A percentile compares a stretch with the other conserved stretches of the same genome.
phyloP scores from a whole-genome alignment of 2,888 invertebrate species.

The Andrena trimmerana region DNA sequence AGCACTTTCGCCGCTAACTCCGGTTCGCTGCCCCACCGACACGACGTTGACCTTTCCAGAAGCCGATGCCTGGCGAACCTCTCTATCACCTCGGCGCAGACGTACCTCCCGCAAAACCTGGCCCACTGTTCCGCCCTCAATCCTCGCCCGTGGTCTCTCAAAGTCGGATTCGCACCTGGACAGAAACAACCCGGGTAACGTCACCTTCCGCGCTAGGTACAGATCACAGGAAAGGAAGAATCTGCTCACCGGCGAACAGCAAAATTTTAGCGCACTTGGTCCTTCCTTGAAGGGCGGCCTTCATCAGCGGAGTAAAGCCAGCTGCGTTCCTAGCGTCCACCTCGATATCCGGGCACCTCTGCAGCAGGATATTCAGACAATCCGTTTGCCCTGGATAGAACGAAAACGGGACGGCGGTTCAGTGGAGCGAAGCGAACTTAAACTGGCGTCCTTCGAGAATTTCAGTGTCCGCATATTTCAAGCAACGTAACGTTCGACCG shows the following conservation, averaged over 20 bases:
- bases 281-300: slow-evolving; percentile 91
- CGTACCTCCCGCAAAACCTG: slow-evolving; percentile 89
- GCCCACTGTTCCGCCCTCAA: slow-evolving; percentile 92
- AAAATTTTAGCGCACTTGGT: slow-evolving; percentile 91
- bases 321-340: slow-evolving; percentile 90
- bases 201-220: background rate
- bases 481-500: slow-evolving; percentile 38
- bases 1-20: slow-evolving; percentile 86
- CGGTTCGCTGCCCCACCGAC: slow-evolving; percentile 88
- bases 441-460: slow-evolving; percentile 26
- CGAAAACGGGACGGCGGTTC: background rate
- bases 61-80: slow-evolving; percentile 88
- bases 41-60: slow-evolving; percentile 87
- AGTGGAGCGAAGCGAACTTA: background rate
- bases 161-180: slow-evolving; percentile 89
- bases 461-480: slow-evolving; percentile 50
- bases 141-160: slow-evolving; percentile 89
- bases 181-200: background rate
- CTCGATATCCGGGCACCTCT: slow-evolving; percentile 88
- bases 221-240: no score
- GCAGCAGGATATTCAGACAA: slow-evolving; percentile 89
- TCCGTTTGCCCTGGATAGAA: slow-evolving; percentile 88
- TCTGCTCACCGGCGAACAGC: slow-evolving; percentile 89
- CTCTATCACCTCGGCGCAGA: slow-evolving; percentile 90
- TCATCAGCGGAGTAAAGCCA: slow-evolving; percentile 91